These are phyloP conservation scores for Merops nubicus DNA, from an alignment of 2,113 vertebrate genomes.

Conservation along the genomic window DNA sequence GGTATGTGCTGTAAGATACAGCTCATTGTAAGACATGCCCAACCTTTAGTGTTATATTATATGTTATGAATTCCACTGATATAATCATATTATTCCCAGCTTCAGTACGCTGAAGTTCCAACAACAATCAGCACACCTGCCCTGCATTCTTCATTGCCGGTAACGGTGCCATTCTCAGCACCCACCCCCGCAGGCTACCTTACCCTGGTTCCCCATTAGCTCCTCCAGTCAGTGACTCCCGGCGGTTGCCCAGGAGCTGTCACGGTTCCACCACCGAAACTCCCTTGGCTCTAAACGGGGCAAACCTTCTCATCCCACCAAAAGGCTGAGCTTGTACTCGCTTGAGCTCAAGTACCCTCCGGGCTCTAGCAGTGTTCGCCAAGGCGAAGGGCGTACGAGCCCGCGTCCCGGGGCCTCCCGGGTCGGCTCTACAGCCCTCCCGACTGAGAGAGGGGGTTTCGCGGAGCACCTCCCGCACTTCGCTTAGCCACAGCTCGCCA, in stretches of 20 bases:
- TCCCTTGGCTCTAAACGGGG: background rate
- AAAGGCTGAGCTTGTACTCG: rapidly evolving
- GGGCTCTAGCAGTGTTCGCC: rapidly evolving
- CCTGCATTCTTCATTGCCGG: no score
- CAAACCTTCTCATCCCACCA: background rate
- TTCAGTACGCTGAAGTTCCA: background rate
- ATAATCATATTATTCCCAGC: background rate
- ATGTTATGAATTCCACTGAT: background rate
- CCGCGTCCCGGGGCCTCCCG: no score
- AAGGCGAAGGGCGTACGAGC: rapidly evolving
- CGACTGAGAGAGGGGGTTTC: rapidly evolving
- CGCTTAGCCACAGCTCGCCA: background rate
- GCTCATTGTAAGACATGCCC: no score
- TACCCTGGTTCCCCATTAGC: rapidly evolving
- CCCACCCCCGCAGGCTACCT: rapidly evolving
- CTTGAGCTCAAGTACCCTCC: rapidly evolving
- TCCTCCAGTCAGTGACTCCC: no score
- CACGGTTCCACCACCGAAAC: background rate
- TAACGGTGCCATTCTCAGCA: rapidly evolving
- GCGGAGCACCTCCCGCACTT: no score
- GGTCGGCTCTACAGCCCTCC: background rate
- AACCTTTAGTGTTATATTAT: background rate
- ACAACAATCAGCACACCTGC: rapidly evolving
- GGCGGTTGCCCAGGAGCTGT: rapidly evolving
- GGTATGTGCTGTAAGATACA: rapidly evolving